Evolutionary conservation across 1,140 invertebrate species (phyloP).

Genomic region (Amphibalanus amphitrite): DNA sequence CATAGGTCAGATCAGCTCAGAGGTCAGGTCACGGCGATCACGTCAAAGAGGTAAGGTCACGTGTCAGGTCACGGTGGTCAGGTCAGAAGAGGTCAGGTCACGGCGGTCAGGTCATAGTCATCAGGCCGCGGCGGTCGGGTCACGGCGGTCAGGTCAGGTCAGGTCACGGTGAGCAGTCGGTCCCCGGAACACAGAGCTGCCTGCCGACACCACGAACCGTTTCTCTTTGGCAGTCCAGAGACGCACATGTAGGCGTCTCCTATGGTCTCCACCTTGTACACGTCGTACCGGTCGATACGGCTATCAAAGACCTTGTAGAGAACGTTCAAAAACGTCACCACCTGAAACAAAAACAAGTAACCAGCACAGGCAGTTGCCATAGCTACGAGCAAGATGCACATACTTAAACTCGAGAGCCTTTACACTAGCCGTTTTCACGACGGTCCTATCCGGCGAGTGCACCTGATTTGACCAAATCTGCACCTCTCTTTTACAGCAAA

Average conservation of each 20-base stretch:
- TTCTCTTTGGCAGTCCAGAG: slow-evolving; percentile 61
- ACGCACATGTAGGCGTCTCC: slow-evolving; percentile 87
- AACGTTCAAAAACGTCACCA: slow-evolving; percentile 68
- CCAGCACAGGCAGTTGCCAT: neutral
- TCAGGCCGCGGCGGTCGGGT: too few species aligned
- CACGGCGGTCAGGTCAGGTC: too few species aligned
- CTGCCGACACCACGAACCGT: too few species aligned
- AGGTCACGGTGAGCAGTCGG: too few species aligned
- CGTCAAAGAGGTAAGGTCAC: neutral
- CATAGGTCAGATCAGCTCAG: neutral
- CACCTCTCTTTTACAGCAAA: too few species aligned
- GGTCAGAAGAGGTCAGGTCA: slow-evolving; percentile 14
- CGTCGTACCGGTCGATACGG: slow-evolving; percentile 62
- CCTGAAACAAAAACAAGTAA: slow-evolving; percentile 33
- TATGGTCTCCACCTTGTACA: too few species aligned
- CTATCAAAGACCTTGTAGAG: slow-evolving; percentile 69
- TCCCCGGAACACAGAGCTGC: too few species aligned
- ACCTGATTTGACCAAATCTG: too few species aligned
- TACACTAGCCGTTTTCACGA: too few species aligned
- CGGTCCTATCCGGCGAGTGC: too few species aligned
- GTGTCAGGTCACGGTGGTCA: neutral
- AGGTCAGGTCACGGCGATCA: neutral
- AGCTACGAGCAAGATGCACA: neutral
- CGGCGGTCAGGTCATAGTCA: too few species aligned
- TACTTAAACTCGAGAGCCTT: neutral